Base-by-base conservation (phyloP, 2,113 vertebrate species). In the Ceyx melanurus region DNA sequence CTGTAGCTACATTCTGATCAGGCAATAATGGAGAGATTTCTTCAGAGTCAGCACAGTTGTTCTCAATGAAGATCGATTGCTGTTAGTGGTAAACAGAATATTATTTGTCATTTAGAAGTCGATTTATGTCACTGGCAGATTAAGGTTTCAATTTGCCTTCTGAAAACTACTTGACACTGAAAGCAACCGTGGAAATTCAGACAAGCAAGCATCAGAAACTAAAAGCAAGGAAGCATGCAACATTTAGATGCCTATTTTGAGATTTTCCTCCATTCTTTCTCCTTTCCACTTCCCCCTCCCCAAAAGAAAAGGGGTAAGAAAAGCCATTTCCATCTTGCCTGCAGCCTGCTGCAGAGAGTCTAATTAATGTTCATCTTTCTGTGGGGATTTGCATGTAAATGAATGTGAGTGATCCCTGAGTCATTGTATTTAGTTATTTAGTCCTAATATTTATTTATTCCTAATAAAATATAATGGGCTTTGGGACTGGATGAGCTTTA, bases 311-410 rank as follows among this genome's bases (percentile, higher is more conserved):
- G 15, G 60, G 43, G 42, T 72, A 46, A 57, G 18, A 51, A 93
- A 85, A 91, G 18, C 22, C 62, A 37, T 86, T 93, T 94, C 42
- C 58, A 92, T 88, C 94, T 96, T 88, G 56, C 37, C 13, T 40
- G 68, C 18, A 82, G 53, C 65, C 72, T 83, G 51, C 82, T 91
- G 37, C 53, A 82, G 77, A 76, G 84, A 80, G 72, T 58, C 35
- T 91, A 93, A 96, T 96, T 92, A 91, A 95, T 92, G 95, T 92
- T 94, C 79, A 91, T 95, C 82, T 82, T 92, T 90, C 82, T 66
- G 54, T 66, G 88, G 82, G 73, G 57, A 88, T 94, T 95, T 95
- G 81, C 88, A 97, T 94, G 94, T 96, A 86, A 94, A 91, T 92
- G 76, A 89, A 90, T n/a, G 56, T 80, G 75, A 37, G 37, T 37